Conservation (phyloP, 2,888 invertebrate species). For the Hemithea aestivaria region DNA sequence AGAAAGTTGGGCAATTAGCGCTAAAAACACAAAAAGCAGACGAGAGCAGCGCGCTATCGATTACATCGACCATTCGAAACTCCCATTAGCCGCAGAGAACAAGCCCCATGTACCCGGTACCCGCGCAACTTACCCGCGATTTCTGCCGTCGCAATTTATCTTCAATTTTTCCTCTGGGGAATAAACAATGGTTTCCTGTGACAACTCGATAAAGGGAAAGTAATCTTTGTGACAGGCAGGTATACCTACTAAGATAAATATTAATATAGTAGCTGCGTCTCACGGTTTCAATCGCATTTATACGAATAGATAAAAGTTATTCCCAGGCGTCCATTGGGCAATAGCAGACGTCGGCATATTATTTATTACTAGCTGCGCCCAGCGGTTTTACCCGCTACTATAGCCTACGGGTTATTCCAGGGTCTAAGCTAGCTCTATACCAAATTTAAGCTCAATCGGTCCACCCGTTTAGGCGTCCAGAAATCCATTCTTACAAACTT, state of each 20-base stretch:
- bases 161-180: constrained; percentile 16
- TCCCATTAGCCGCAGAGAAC: constrained; percentile 50
- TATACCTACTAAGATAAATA: constrained; percentile 15
- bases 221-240: constrained; percentile 9
- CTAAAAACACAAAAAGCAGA: constrained; percentile 60
- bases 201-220: constrained; percentile 14
- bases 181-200: constrained; percentile 16
- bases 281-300: too few relatives aligned
- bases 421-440: too few relatives aligned
- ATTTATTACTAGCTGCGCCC: too few relatives aligned
- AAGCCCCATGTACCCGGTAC: constrained; percentile 12
- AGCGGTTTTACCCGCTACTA: too few relatives aligned
- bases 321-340: too few relatives aligned
- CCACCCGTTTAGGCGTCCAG: too few relatives aligned
- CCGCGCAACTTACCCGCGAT: constrained; percentile 12
- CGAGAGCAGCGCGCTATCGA: constrained; percentile 49
- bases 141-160: constrained; percentile 18
- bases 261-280: too few relatives aligned
- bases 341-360: too few relatives aligned
- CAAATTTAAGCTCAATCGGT: too few relatives aligned
- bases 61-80: constrained; percentile 53
- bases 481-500: too few relatives aligned
- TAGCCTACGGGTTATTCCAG: too few relatives aligned
- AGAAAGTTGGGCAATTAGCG: constrained; percentile 60
- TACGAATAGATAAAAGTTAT: too few relatives aligned